Conservation (phyloP, 1,140 invertebrate species). For the Drosophila subpulchrella region DNA sequence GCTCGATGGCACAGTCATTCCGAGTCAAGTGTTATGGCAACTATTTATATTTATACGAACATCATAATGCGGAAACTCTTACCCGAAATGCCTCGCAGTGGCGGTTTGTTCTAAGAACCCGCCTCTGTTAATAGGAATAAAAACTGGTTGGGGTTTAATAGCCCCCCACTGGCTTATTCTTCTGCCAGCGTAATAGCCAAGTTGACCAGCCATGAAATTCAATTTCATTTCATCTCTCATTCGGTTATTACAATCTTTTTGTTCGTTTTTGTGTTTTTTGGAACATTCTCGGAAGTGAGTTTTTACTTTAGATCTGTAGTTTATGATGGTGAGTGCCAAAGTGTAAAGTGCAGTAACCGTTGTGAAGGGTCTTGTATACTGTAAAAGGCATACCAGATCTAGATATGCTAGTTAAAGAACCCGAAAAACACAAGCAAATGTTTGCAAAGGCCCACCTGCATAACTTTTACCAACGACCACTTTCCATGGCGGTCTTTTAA, state of each 20-base stretch:
- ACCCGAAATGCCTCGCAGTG: constrained; percentile 39
- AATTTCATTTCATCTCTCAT: constrained; percentile 67
- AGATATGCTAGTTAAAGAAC: constrained; percentile 1
- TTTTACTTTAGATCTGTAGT: constrained; percentile 18
- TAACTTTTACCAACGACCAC: constrained; percentile 46
- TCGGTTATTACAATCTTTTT: constrained; percentile 16
- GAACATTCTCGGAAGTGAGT: constrained; percentile 64
- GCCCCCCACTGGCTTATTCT: constrained; percentile 42
- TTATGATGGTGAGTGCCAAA: constrained; percentile 33
- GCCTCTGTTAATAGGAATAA: constrained; percentile 59
- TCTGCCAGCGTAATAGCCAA: constrained; percentile 53
- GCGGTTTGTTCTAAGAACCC: constrained; percentile 67
- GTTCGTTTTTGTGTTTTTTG: constrained; percentile 10
- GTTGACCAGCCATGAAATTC: constrained; percentile 69
- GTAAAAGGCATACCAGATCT: background rate
- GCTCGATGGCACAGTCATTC: constrained; percentile 30
- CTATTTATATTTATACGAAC: constrained; percentile 58
- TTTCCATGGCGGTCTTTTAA: constrained; percentile 54
- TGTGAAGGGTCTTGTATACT: background rate
- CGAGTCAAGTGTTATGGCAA: constrained; percentile 54
- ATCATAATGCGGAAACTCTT: constrained; percentile 63
- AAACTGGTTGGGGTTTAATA: constrained; percentile 71
- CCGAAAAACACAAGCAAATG: background rate
- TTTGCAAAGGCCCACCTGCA: constrained; percentile 32
- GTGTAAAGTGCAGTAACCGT: constrained; percentile 65